phyloP scores from a whole-genome alignment of 2,113 vertebrate genomes.

The Tragelaphus imberbis region DNA sequence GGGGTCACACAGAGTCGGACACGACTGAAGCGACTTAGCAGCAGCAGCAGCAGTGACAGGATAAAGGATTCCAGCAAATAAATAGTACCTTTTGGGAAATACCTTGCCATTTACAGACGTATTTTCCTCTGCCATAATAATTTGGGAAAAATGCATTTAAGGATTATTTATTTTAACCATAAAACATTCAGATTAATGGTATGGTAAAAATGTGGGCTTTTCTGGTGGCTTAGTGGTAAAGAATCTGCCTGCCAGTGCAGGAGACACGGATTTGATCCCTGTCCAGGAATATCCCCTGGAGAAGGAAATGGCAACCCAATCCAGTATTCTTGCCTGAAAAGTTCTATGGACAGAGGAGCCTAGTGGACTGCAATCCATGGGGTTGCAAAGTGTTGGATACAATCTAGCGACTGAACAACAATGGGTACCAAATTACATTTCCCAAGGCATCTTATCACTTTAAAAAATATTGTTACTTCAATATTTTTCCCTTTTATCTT shows the following conservation, averaged over 20 bases:
- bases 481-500: not conserved
- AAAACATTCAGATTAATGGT: not conserved
- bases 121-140: not conserved
- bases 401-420: not conserved
- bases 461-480: not conserved
- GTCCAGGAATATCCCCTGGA: not conserved
- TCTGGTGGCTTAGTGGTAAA: not conserved
- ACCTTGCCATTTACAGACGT: not conserved
- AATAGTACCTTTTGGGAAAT: not conserved
- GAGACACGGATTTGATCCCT: not conserved
- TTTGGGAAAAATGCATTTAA: not conserved
- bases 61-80: not conserved
- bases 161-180: not conserved
- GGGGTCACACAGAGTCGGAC: no score
- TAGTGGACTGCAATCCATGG: not conserved
- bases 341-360: not conserved
- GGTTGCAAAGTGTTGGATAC: not conserved
- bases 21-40: no score
- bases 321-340: not conserved
- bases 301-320: not conserved
- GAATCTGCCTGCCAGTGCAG: not conserved
- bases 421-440: not conserved
- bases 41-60: no score
- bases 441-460: not conserved
- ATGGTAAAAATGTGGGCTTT: not conserved